Evolutionary conservation across 2,888 invertebrate species (phyloP).

Genomic region (Chirona hameri): DNA sequence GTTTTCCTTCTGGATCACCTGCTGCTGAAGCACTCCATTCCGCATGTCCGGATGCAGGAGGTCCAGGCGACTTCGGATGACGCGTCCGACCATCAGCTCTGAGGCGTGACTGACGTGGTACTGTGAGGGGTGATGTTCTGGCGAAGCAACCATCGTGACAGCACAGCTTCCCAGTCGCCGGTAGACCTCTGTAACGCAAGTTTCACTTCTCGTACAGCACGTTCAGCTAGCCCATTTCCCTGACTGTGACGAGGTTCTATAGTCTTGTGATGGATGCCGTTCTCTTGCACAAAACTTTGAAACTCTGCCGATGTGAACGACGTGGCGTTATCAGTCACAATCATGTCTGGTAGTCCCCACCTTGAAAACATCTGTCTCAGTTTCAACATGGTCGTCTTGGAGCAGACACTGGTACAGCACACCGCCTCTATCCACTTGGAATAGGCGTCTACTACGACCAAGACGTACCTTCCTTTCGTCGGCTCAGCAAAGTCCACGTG

Average conservation of each 20-base stretch:
- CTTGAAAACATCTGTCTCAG: background rate
- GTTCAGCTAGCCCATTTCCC: background rate
- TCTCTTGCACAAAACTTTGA: background rate
- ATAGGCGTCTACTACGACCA: background rate
- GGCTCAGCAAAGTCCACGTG: background rate
- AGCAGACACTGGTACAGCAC: background rate
- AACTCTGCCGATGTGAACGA: background rate
- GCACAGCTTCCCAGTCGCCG: background rate
- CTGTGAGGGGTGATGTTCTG: background rate
- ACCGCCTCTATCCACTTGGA: background rate
- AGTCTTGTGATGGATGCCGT: background rate
- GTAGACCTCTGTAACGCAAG: background rate
- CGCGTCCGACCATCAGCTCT: background rate
- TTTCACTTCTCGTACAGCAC: background rate
- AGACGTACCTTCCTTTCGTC: background rate
- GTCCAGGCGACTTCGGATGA: background rate
- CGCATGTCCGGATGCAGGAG: too few relatives aligned
- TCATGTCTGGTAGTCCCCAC: background rate
- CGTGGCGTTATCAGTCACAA: background rate
- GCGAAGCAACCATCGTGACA: background rate
- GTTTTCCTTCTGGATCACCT: background rate
- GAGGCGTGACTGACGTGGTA: background rate
- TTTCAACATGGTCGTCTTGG: background rate
- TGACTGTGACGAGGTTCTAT: background rate
- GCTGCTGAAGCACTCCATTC: background rate